phyloP scores from a whole-genome alignment of 35 echinoderm and acorn worm species.

The Heliocidaris tuberculata region DNA sequence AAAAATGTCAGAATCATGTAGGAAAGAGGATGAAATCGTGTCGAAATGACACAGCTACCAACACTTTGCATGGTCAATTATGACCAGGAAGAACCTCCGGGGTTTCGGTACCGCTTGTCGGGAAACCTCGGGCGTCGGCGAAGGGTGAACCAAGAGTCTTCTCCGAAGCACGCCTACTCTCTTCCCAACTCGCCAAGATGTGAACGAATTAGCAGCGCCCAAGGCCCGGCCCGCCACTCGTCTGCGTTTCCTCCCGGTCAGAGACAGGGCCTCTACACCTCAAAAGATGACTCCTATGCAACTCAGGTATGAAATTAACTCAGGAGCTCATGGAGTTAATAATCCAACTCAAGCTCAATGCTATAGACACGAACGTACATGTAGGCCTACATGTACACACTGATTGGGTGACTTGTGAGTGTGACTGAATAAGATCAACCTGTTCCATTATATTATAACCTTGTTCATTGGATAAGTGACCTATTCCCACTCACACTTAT shows the following conservation, averaged over 20 bases:
- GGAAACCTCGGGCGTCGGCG: slow-evolving; percentile 14
- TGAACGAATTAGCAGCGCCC: not conserved
- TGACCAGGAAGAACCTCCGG: slow-evolving; percentile 46
- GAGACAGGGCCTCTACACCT: slow-evolving; percentile 22
- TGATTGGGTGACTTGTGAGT: too few species aligned
- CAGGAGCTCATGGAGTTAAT: too few species aligned
- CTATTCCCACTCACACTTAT: too few species aligned
- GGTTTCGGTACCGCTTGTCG: slow-evolving; percentile 26
- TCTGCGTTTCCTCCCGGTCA: not conserved
- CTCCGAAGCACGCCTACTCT: not conserved
- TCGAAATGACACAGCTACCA: slow-evolving; percentile 59
- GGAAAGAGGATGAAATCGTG: not conserved
- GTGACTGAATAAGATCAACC: too few species aligned
- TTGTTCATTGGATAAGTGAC: too few species aligned
- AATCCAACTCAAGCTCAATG: too few species aligned
- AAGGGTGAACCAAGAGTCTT: not conserved
- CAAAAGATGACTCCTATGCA: slow-evolving; percentile 48
- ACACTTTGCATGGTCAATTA: slow-evolving; percentile 60
- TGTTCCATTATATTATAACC: too few species aligned
- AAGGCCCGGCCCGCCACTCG: not conserved
- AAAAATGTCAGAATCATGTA: slow-evolving; percentile 53
- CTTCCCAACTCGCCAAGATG: slow-evolving; percentile 37
- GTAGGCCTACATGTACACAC: too few species aligned
- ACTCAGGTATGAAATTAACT: slow-evolving; percentile 45
- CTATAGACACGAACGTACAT: too few species aligned